Evolutionary conservation across 2,888 invertebrate species (phyloP).

Genomic region (Chouioia cunea): DNA sequence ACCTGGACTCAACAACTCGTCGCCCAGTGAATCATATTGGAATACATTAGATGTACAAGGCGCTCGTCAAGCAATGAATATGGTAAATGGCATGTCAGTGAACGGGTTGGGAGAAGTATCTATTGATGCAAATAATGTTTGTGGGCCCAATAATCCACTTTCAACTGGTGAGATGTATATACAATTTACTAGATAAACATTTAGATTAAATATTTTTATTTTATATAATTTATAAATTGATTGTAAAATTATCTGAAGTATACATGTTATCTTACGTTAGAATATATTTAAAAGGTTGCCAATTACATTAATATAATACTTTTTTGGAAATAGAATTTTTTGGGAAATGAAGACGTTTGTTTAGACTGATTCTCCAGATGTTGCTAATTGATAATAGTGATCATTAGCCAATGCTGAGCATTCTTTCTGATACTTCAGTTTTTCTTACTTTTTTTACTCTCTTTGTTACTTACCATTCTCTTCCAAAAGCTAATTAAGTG

Average conservation of each 20-base stretch:
- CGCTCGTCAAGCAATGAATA: conserved; percentile 76
- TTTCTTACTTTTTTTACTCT: too few species aligned
- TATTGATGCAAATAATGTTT: conserved; percentile 74
- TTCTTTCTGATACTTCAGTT: too few species aligned
- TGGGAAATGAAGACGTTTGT: too few species aligned
- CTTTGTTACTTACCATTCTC: too few species aligned
- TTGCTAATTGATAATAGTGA: too few species aligned
- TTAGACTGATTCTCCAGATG: too few species aligned
- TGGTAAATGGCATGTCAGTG: conserved; percentile 82
- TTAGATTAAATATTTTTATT: too few species aligned
- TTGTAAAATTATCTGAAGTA: conserved; percentile 2
- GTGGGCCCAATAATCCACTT: conserved; percentile 66
- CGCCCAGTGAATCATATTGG: conserved; percentile 96
- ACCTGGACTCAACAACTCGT: conserved; percentile 89
- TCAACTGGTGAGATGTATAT: conserved; percentile 62
- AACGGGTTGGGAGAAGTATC: conserved; percentile 81
- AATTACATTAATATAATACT: background rate
- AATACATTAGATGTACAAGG: conserved; percentile 84
- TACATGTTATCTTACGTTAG: background rate
- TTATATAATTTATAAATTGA: background rate
- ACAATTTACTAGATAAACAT: background rate
- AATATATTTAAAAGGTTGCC: background rate
- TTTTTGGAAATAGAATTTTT: background rate
- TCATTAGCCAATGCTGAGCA: too few species aligned
- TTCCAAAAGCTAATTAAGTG: too few species aligned